Evolutionary conservation across 1,140 invertebrate genomes (phyloP).

Genomic region (Daktulosphaira vitifoliae): DNA sequence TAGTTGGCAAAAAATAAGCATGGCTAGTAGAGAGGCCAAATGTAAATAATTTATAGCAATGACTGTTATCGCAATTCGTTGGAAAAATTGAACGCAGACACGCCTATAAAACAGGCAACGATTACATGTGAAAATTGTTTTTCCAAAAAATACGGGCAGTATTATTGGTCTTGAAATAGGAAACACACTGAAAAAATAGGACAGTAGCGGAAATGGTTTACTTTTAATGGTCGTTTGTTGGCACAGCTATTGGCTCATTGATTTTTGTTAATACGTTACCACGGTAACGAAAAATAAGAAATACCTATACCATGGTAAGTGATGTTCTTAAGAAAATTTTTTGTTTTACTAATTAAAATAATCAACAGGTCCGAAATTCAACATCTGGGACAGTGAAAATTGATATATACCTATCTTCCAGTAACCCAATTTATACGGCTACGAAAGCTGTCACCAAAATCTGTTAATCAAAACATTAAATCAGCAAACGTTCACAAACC

Average conservation of each 20-base stretch:
- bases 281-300: neutral
- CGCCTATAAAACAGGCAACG: too few relatives aligned
- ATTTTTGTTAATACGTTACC: constrained; percentile 15
- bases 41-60: too few relatives aligned
- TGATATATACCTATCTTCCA: too few relatives aligned
- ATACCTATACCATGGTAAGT: constrained; percentile 11
- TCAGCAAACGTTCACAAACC: constrained; percentile 20
- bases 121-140: too few relatives aligned
- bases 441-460: too few relatives aligned
- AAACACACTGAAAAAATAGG: neutral
- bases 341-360: neutral
- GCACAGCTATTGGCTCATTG: neutral
- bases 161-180: neutral
- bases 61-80: too few relatives aligned
- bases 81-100: too few relatives aligned
- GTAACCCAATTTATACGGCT: too few relatives aligned
- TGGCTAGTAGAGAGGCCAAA: too few relatives aligned
- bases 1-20: too few relatives aligned
- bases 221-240: constrained; percentile 8
- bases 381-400: too few relatives aligned
- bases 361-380: too few relatives aligned
- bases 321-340: constrained; percentile 1
- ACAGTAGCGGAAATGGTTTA: neutral
- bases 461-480: constrained; percentile 10
- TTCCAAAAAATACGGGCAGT: neutral